These are phyloP conservation scores for Todus mexicanus DNA, from an alignment of 2,797 vertebrate genomes.

Conservation along the genomic window DNA sequence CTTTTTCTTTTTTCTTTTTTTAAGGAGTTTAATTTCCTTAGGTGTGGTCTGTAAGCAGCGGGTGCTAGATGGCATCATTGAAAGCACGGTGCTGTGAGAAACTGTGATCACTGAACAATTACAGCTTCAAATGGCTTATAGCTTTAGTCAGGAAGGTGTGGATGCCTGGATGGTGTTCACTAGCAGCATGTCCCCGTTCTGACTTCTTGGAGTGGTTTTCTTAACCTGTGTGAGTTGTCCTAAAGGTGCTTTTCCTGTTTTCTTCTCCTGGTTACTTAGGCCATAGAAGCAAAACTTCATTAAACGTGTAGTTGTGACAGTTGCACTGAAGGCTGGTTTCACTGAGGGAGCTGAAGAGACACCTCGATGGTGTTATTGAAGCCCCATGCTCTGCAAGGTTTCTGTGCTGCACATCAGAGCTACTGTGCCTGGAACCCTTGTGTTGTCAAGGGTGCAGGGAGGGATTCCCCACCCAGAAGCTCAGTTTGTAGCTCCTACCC, in stretches of 20 bases:
- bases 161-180: not conserved
- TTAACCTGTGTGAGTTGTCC: not conserved
- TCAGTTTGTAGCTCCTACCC: not conserved
- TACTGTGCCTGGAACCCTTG: not conserved
- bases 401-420: not conserved
- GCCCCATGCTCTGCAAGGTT: not conserved
- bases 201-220: not conserved
- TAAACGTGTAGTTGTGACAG: not conserved
- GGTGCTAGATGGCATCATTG: not conserved
- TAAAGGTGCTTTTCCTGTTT: not conserved
- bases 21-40: not conserved
- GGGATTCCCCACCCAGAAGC: not conserved
- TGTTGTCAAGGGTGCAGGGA: not conserved
- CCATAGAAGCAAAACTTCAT: not conserved
- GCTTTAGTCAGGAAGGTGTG: constrained; percentile 22
- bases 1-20: not conserved
- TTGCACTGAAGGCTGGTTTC: not conserved
- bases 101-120: not conserved
- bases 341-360: not conserved
- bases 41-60: constrained; percentile 8
- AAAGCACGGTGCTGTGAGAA: not conserved
- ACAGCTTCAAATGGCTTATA: not conserved
- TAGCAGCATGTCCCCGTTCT: fast-evolving
- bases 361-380: fast-evolving
- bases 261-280: not conserved